phyloP scores from a whole-genome alignment of 1,140 invertebrate species.

The Whitmania pigra region DNA sequence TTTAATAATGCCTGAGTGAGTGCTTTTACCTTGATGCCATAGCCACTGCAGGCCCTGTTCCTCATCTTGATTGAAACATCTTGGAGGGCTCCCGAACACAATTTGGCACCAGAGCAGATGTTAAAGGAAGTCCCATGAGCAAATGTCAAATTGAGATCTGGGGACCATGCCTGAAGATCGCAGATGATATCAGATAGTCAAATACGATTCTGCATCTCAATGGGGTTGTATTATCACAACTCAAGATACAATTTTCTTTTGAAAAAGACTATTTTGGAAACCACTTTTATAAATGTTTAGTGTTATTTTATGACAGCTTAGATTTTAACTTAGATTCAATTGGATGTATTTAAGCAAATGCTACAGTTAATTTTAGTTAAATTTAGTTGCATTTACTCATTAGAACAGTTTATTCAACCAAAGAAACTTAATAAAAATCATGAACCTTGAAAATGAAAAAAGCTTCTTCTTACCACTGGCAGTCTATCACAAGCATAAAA shows the following conservation, averaged over 20 bases:
- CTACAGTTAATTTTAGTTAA: too few relatives aligned
- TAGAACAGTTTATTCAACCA: too few relatives aligned
- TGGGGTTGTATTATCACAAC: too few relatives aligned
- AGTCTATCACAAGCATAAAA: constrained; percentile 66
- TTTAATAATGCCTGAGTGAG: too few relatives aligned
- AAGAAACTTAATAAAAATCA: constrained; percentile 12
- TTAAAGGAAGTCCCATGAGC: not conserved
- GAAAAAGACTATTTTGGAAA: too few relatives aligned
- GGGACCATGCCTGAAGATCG: constrained; percentile 38
- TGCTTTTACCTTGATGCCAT: constrained; percentile 57
- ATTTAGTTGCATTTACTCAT: too few relatives aligned
- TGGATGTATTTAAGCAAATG: too few relatives aligned
- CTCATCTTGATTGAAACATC: constrained; percentile 65
- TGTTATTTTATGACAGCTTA: too few relatives aligned
- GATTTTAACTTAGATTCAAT: too few relatives aligned
- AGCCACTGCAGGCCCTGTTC: constrained; percentile 55
- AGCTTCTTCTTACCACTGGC: constrained; percentile 51
- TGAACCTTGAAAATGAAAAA: constrained; percentile 47
- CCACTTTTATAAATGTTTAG: too few relatives aligned
- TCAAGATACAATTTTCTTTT: too few relatives aligned
- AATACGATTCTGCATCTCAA: too few relatives aligned
- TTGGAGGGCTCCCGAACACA: constrained; percentile 29
- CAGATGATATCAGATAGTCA: constrained; percentile 38
- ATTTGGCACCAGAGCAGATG: not conserved
- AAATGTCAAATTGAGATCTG: constrained; percentile 28